Base-by-base conservation (phyloP, 2,888 invertebrate genomes). In the Biston betularia region DNA sequence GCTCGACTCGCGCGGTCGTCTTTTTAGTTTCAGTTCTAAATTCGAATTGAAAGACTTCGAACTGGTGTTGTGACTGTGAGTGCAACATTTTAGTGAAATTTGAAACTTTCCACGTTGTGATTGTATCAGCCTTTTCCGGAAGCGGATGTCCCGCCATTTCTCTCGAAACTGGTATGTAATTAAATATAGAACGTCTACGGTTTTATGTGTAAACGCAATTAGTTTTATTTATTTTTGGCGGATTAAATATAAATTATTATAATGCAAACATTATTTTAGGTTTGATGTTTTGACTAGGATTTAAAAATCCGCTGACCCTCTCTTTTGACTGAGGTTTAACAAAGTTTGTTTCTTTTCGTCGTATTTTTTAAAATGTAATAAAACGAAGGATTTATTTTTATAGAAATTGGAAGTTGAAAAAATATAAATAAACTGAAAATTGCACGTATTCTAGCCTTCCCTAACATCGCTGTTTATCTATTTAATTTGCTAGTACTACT, bases 161-260 rank as follows among this genome's bases (percentile, higher is more conserved):
- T 89, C 87, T 86, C 81, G 72, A 85, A 70, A 79, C 80, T 86
- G 92, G 93, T 93, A 87, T 90, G 82, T 89, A 90, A 92, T 92
- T 93, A 92, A 90, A 92, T 92, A 87, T 93, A 93, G 92, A 88
- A 84, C 85, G 66, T 82, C 80, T 82, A 83, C 78, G 82, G 3
- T 90, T 82, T 42, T 82, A 88, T 85, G 88, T 88, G 88, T 88
- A 89, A 89, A 87, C 83, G 86, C 89, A 90, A 91, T 92, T 92
- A 90, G 88, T 89, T 85, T 83, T 85, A 87, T 54, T 54, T 87
- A 72, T 69, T 67, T 69, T 82, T 74, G 74, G 77, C n/a, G 6
- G 42, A 42, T 42, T 24, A 42, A 34, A 34, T 34, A 42, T 54
- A 42, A 54, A 7, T 54, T 54, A 40, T 78, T 88, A 35, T 35